Conservation (phyloP, 1,140 invertebrate genomes). For the Saxidomus purpurata region DNA sequence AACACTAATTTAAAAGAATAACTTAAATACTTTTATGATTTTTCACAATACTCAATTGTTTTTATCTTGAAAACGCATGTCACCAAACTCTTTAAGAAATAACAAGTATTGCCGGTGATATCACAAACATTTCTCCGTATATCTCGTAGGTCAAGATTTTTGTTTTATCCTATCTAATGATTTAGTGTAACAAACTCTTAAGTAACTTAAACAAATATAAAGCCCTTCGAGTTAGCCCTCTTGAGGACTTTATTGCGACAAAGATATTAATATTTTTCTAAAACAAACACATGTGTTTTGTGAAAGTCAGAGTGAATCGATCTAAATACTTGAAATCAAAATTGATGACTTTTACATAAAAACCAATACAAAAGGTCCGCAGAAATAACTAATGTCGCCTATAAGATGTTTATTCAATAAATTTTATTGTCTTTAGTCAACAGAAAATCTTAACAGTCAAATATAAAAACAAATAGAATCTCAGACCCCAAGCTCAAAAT, state of each 20-base stretch:
- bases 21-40: background rate
- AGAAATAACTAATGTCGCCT: constrained; percentile 44
- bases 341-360: constrained; percentile 32
- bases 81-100: constrained; percentile 16
- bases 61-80: constrained; percentile 18
- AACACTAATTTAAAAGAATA: background rate
- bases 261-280: constrained; percentile 66
- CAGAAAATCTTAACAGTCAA: constrained; percentile 60
- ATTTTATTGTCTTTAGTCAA: constrained; percentile 66
- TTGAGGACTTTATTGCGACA: constrained; percentile 36
- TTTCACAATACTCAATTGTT: background rate
- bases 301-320: background rate
- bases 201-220: constrained; percentile 40
- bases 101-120: background rate
- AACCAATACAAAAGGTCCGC: background rate
- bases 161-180: background rate
- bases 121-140: background rate
- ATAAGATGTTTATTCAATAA: constrained; percentile 59
- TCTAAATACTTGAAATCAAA: constrained; percentile 49
- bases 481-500: constrained; percentile 45
- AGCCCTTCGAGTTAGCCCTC: constrained; percentile 1
- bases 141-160: constrained; percentile 28
- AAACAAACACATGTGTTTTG: constrained; percentile 46
- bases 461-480: constrained; percentile 67
- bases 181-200: constrained; percentile 39